Conservation (phyloP, 2,113 vertebrate genomes). For the Actinemys pallida region DNA sequence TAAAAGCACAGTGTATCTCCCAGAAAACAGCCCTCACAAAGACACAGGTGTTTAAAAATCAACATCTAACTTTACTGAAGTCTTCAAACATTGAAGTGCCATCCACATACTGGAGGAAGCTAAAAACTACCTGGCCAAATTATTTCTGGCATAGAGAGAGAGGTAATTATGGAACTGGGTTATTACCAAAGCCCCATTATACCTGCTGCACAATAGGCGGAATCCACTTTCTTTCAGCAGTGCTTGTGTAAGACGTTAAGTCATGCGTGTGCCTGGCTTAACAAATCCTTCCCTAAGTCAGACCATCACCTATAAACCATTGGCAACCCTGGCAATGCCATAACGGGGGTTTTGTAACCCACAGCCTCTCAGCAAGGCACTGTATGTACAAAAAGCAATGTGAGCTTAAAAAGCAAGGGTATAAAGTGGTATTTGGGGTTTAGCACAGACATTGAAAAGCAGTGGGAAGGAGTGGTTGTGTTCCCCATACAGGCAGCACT, state of each 20-base stretch:
- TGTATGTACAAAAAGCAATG: fast-evolving
- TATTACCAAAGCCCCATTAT: slow-evolving; percentile 48
- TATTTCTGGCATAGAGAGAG: slow-evolving; percentile 25
- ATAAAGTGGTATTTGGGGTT: fast-evolving
- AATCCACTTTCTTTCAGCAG: slow-evolving; percentile 36
- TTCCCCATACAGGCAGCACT: background rate
- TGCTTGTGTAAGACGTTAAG: background rate
- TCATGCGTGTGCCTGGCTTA: background rate
- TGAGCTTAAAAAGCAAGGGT: background rate
- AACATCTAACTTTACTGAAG: background rate
- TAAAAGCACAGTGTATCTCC: background rate
- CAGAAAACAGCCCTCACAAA: background rate
- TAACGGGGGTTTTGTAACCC: background rate
- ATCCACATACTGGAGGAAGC: slow-evolving; percentile 27
- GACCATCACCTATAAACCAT: background rate
- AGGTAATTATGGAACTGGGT: slow-evolving; percentile 32
- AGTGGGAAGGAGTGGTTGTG: background rate
- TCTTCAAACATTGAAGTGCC: slow-evolving; percentile 6
- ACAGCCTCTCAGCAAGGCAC: fast-evolving
- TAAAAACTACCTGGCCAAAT: slow-evolving; percentile 10
- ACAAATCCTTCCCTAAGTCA: background rate
- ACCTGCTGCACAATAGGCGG: slow-evolving; percentile 27
- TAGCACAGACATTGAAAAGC: background rate
- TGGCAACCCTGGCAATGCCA: background rate
- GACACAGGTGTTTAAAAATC: slow-evolving; percentile 28